phyloP scores from a whole-genome alignment of 2,888 invertebrate genomes.

The Platycheirus rosarum region DNA sequence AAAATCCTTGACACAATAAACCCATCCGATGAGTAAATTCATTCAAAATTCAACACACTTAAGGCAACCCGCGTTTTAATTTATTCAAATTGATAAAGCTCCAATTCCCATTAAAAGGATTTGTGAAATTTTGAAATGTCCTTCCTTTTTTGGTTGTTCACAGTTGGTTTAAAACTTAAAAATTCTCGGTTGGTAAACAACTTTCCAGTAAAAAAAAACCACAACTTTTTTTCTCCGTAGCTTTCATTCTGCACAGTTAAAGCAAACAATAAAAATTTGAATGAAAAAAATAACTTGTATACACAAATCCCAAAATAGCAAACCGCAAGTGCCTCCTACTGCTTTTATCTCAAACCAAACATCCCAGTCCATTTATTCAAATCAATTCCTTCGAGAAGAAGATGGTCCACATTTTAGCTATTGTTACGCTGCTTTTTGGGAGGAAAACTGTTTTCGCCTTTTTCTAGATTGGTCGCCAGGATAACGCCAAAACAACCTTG shows the following conservation, averaged over 20 bases:
- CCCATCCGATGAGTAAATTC: no score
- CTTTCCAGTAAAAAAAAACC: no score
- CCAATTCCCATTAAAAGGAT: constrained; percentile 13
- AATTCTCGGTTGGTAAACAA: background rate
- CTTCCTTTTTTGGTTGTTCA: background rate
- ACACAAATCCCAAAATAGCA: constrained; percentile 21
- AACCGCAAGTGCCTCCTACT: constrained; percentile 8
- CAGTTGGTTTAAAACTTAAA: constrained; percentile 14
- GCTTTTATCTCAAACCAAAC: no score
- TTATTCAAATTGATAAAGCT: constrained; percentile 29
- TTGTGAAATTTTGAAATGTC: background rate
- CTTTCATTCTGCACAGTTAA: background rate
- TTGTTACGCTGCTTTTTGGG: constrained; percentile 8
- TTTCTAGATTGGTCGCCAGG: no score
- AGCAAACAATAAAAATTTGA: background rate
- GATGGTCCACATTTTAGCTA: constrained; percentile 33
- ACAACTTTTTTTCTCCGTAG: background rate
- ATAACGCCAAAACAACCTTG: constrained; percentile 40
- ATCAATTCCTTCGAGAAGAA: constrained; percentile 26
- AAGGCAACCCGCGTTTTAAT: constrained; percentile 5
- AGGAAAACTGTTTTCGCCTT: no score
- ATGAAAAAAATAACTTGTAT: background rate
- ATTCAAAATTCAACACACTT: no score
- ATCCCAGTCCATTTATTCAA: constrained; percentile 13
- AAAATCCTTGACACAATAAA: no score